phyloP scores from a whole-genome alignment of 1,140 invertebrate species.

The Halotydeus destructor region DNA sequence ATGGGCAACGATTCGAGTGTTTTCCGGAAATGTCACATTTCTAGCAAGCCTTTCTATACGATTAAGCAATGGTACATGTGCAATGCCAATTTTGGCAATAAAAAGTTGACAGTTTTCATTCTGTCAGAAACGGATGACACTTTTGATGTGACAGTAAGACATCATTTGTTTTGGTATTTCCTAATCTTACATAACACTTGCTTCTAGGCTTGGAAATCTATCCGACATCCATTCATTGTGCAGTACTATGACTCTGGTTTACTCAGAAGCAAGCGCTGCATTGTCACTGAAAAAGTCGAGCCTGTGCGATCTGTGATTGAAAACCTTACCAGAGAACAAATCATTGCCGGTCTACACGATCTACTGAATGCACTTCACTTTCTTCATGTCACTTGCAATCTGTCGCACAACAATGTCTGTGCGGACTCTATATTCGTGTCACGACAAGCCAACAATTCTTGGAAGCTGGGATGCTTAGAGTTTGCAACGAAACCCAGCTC shows the following conservation, averaged over 20 bases:
- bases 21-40: constrained; percentile 5
- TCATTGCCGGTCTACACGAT: constrained; percentile 4
- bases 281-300: constrained; percentile 7
- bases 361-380: constrained; percentile 6
- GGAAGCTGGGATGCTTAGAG: constrained; percentile 9
- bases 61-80: constrained; percentile 6
- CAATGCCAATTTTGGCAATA: background rate
- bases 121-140: constrained; percentile 1
- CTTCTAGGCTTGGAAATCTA: constrained; percentile 11
- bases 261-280: constrained; percentile 4
- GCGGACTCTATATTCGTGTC: constrained; percentile 9
- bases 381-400: constrained; percentile 5
- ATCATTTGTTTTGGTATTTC: background rate
- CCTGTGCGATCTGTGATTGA: constrained; percentile 1
- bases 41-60: background rate
- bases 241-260: constrained; percentile 9
- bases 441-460: constrained; percentile 3
- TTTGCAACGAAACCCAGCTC: background rate
- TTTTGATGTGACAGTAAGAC: constrained; percentile 8
- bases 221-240: constrained; percentile 9
- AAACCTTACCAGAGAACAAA: background rate
- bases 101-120: constrained; percentile 6
- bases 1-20: constrained; percentile 11
- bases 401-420: constrained; percentile 6
- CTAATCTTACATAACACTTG: background rate